These are phyloP conservation scores for Oreocharis arfaki DNA, from an alignment of 2,113 vertebrate genomes.

Conservation along the genomic window DNA sequence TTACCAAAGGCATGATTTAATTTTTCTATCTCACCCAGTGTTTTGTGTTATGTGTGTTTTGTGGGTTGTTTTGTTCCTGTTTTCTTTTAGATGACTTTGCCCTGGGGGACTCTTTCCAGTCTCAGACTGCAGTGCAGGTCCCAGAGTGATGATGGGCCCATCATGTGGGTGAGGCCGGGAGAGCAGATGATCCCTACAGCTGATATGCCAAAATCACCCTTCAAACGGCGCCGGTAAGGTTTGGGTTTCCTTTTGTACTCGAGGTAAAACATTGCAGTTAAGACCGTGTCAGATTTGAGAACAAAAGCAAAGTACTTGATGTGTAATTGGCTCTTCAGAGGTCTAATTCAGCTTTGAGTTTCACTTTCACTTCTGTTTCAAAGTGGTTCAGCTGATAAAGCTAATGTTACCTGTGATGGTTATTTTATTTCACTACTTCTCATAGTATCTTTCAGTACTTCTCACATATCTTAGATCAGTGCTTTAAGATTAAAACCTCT, in stretches of 20 bases:
- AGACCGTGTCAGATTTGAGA: not conserved
- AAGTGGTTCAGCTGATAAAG: not conserved
- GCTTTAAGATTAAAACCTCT: not conserved
- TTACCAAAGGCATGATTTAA: not conserved
- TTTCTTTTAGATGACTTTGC: conserved; percentile 87
- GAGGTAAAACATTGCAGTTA: not conserved
- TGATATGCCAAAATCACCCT: conserved; percentile 98
- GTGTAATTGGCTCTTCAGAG: not conserved
- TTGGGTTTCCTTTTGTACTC: not conserved
- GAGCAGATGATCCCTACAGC: conserved; percentile 99
- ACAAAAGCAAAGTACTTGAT: not conserved
- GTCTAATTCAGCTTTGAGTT: not conserved
- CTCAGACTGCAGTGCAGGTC: conserved; percentile 93
- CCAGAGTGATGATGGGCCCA: conserved; percentile 95
- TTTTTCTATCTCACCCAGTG: conserved; percentile 1
- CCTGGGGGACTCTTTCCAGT: conserved; percentile 93
- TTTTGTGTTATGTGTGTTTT: conserved; percentile 54
- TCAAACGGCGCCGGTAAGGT: conserved; percentile 91
- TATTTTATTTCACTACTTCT: not conserved
- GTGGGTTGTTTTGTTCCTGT: conserved; percentile 44
- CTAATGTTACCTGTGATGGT: not conserved
- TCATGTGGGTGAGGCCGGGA: conserved; percentile 97
- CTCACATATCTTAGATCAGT: not conserved
- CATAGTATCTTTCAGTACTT: not conserved
- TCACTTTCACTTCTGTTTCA: not conserved